Percentiles rank a stretch among this genome's conserved stretches.
These are phyloP conservation scores for Lobophora halterata DNA, from an alignment of 2,888 invertebrate species.

Conservation along the genomic window DNA sequence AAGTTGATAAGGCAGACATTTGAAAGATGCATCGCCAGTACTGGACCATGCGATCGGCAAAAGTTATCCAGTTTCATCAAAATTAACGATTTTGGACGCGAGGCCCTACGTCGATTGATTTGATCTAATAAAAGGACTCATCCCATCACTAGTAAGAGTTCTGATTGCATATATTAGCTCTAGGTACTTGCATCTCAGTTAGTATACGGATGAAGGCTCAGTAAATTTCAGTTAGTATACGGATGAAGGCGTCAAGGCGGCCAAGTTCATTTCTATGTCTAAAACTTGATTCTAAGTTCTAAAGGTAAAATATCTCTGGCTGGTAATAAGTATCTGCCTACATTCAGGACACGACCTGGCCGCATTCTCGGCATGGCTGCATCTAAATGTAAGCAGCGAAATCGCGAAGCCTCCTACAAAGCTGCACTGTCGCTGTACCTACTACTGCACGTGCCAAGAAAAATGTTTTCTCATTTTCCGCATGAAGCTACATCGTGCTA, in stretches of 20 bases:
- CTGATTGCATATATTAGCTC: constrained; percentile 67
- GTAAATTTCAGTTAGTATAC: background rate
- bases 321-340: constrained; percentile 5
- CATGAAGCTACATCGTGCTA: constrained; percentile 24
- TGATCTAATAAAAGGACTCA: constrained; percentile 51
- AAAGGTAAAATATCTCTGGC: constrained; percentile 4
- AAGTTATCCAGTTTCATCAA: constrained; percentile 73
- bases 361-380: constrained; percentile 31
- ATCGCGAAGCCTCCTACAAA: constrained; percentile 19
- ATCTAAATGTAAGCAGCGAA: constrained; percentile 20
- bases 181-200: constrained; percentile 48
- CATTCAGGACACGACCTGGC: constrained; percentile 39
- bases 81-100: constrained; percentile 57
- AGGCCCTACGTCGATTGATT: constrained; percentile 20
- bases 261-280: constrained; percentile 15
- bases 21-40: constrained; percentile 70
- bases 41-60: constrained; percentile 48
- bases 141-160: constrained; percentile 64
- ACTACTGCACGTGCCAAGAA: constrained; percentile 45
- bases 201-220: background rate
- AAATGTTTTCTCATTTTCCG: constrained; percentile 49
- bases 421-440: constrained; percentile 24
- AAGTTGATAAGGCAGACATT: constrained; percentile 86
- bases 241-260: constrained; percentile 14
- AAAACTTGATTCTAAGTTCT: constrained; percentile 12